Evolutionary conservation across 2,888 invertebrate species (phyloP), one percentile per base, ranked within the genome.

Genomic region (Drosophila yooni): DNA sequence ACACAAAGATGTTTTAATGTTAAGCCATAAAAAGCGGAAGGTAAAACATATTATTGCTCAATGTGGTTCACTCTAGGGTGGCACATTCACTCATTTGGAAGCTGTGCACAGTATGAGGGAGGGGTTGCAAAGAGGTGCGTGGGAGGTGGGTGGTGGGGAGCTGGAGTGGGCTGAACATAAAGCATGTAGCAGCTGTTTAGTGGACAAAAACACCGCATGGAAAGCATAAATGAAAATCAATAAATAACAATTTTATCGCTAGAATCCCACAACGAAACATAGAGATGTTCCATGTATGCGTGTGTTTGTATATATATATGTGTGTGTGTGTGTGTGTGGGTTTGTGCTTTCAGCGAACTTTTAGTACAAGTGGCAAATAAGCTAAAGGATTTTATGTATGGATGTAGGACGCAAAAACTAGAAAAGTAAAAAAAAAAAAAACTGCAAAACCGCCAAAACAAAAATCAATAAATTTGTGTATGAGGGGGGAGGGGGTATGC

Each of bases 181-280:
- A 81, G 70, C 57, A 69, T 77, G 86, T 77, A 76, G 75, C 86
- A 84, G 88, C 86, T 88, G 88, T 85, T 82, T 82, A 71, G 86
- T 73, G 77, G 83, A 72, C 51, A 54, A 51, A 31, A 75, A 53
- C 53, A 66, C 71, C 74, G 76, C 80, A 79, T 70, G 88, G 62
- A 72, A 76, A 76, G 54, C 83, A 85, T 85, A 85, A 85, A 85
- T 88, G 84, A 85, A 85, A 85, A 84, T 84, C 84, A 88, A 84
- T 84, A 84, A 88, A 84, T 86, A 84, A 64, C 78, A 83, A 78
- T 86, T 81, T 83, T 88, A 84, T 88, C 74, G 78, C 76, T 51
- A 63, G 67, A 82, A 71, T 68, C 59, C 64, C 62, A 50, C 50
- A 70, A 40, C 57, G 57, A 27, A 53, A 66, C 36, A 43, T 40